Evolutionary conservation across 2,113 vertebrate genomes (phyloP).

Genomic region (Benitochromis conjunctus): DNA sequence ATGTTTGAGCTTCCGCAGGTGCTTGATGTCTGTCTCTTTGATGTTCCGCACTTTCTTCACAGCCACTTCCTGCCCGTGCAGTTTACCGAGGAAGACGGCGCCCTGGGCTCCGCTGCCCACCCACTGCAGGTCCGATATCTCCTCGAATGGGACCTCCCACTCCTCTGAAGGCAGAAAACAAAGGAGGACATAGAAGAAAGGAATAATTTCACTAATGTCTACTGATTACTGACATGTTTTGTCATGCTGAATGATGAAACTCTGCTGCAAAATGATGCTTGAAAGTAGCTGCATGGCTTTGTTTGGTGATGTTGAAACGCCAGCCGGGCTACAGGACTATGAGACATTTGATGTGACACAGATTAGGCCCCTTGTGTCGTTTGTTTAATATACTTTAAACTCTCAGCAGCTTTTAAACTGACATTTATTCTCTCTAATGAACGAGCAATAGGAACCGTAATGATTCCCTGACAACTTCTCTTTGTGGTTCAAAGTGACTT

Average conservation of each 20-base stretch:
- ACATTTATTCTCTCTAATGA: background rate
- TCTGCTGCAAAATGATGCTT: background rate
- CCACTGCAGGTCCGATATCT: constrained; percentile 99
- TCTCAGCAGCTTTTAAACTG: background rate
- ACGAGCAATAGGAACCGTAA: background rate
- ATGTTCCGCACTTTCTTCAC: constrained; percentile 97
- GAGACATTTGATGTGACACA: background rate
- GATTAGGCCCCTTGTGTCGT: background rate
- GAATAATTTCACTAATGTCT: background rate
- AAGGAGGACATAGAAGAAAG: background rate
- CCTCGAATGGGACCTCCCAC: constrained; percentile 97
- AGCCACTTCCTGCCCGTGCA: constrained; percentile 92
- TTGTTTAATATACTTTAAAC: background rate
- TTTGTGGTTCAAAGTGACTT: background rate
- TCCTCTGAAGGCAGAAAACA: constrained; percentile 55
- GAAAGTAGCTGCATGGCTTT: background rate
- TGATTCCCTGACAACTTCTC: background rate
- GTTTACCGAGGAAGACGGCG: constrained; percentile 93
- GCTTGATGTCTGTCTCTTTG: constrained; percentile 97
- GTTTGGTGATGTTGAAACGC: background rate
- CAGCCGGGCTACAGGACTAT: background rate
- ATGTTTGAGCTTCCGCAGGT: constrained; percentile 94
- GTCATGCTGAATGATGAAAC: background rate
- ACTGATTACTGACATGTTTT: background rate
- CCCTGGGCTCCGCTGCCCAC: constrained; percentile 96